Evolutionary conservation across 2,113 vertebrate genomes (phyloP), one percentile per base, ranked within the genome.

Genomic region (Morone saxatilis): DNA sequence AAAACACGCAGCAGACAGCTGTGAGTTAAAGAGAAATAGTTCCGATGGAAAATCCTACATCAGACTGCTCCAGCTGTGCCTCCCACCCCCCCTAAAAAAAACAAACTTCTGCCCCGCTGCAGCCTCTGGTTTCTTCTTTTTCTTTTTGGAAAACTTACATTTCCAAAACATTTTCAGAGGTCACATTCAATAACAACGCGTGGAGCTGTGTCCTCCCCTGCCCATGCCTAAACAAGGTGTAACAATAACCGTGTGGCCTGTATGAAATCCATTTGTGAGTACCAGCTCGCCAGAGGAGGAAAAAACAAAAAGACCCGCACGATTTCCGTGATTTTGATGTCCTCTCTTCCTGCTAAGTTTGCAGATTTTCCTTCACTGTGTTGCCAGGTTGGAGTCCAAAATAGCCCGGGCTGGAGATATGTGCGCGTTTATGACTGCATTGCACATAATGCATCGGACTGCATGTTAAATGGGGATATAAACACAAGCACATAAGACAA

Each of bases 341-440:
- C 73, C 74, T 71, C 86, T 91, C 88, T 94, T 95, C 94, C 86
- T 94, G 94, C 91, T 90, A 93, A 89, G 6, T 91, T 86, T 91
- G 93, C 93, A 94, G 87, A 86, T 92, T 94, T 92, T 43, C 56
- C 74, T 41, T 40, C 68, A 45, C 60, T 43, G 83, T 25, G 85
- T 74, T 83, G 76, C 79, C 88, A 86, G 72, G 78, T 91, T 86
- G 65, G 56, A 66, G 8, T 68, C 16, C 0, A 71, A 40, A 74
- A 59, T 38, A 66, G 40, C 59, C n/a, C 9, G 25, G 16, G 13
- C 14, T 50, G 79, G 17, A 83, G 43, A n/a, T 36, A 54, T 67
- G 45, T 77, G 22, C 0, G 22, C 31, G 67, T 48, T 25, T 68
- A 48, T 60, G 7, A 56, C 9, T 41, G 81, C 12, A 20, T 0